Evolutionary conservation across 2,113 vertebrate genomes (phyloP), one percentile per base, ranked within the genome.

Genomic region (Elephas maximus): DNA sequence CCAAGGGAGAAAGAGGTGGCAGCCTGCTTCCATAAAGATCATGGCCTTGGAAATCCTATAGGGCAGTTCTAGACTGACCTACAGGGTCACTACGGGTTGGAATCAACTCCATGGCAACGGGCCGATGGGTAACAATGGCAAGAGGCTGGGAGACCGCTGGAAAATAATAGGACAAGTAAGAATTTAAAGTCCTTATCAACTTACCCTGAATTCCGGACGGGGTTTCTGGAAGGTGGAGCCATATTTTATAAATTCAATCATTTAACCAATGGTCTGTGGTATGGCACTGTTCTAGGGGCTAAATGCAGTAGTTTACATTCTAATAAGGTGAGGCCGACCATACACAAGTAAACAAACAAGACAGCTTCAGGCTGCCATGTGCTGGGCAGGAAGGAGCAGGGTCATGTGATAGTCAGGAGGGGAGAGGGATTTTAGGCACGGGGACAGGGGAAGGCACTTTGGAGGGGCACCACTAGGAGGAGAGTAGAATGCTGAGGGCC

Each of bases 171-270:
- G 62, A 41, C 14, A 60, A 63, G 44, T 8, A 48, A 95, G 73
- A 76, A 84, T 84, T 65, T 88, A 53, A 48, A 87, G 88, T 88
- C 30, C 0, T 33, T n/a, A 69, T 41, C 80, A 90, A 91, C 71
- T 89, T 48, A 37, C 74, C 33, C 6, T 37, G 73, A 73, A 84
- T 33, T 91, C 81, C 80, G 93, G 79, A 89, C 53, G 44, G 92
- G 57, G 23, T 82, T 60, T 90, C 62, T 76, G 48, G 41, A 74
- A 79, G 87, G 67, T 2, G 41, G 81, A 33, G 1, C 37, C 45
- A 9, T 83, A 67, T 86, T 87, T 89, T 73, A 93, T 37, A 30
- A 76, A 94, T 93, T 80, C 6, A 93, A 79, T 86, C 57, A 24
- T 26, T 62, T 81, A 87, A 88, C 62, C 71, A 79, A 33, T 51